These are phyloP conservation scores for Potamilus streckersoni DNA, from an alignment of 1,140 invertebrate genomes.

Conservation along the genomic window DNA sequence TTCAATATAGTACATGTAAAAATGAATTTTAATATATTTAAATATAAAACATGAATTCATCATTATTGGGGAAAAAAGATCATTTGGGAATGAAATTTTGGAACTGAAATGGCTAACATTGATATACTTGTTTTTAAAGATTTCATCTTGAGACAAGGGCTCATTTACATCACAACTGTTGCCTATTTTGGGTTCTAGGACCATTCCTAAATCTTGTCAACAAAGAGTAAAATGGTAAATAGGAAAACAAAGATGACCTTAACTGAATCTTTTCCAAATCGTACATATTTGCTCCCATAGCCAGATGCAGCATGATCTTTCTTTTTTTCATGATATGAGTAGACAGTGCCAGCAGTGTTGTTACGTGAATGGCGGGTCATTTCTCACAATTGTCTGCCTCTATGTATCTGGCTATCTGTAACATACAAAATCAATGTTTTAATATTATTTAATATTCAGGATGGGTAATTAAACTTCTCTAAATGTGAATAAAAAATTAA, in stretches of 20 bases:
- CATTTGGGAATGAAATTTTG: background rate
- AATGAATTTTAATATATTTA: too few species aligned
- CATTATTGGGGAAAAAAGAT: constrained; percentile 1
- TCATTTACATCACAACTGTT: background rate
- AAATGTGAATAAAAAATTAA: too few species aligned
- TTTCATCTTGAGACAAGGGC: background rate
- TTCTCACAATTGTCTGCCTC: background rate
- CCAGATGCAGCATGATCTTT: constrained; percentile 95
- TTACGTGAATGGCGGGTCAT: constrained; percentile 89
- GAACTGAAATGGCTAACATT: background rate
- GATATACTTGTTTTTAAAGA: background rate
- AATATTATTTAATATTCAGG: too few species aligned
- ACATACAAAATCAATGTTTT: background rate
- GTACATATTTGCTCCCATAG: constrained; percentile 72
- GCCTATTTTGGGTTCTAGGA: background rate
- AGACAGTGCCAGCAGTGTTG: constrained; percentile 97
- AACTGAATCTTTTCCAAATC: constrained; percentile 96
- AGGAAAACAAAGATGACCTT: constrained; percentile 71
- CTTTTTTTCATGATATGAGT: constrained; percentile 98
- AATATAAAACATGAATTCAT: background rate
- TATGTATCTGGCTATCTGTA: background rate
- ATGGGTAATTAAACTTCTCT: too few species aligned
- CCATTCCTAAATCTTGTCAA: background rate
- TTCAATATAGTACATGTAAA: too few species aligned
- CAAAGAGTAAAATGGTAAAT: background rate